These are phyloP conservation scores for Geopemphigus sp. DNA, from an alignment of 1,140 invertebrate genomes.

Conservation along the genomic window DNA sequence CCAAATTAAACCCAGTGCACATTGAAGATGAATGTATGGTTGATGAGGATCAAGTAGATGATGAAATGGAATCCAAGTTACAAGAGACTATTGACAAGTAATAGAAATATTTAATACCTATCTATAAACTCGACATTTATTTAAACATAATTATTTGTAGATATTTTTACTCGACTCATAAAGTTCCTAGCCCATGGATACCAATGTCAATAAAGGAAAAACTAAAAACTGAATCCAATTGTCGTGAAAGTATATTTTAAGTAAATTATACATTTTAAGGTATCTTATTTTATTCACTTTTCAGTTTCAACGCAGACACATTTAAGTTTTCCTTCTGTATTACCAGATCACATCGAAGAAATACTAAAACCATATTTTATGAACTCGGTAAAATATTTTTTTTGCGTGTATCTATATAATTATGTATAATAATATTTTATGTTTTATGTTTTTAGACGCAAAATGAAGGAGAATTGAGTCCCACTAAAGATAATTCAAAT, in stretches of 20 bases:
- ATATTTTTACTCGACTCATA: constrained; percentile 34
- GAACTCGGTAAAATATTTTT: constrained; percentile 28
- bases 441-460: not conserved
- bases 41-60: constrained; percentile 37
- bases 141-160: not conserved
- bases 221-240: not conserved
- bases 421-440: not conserved
- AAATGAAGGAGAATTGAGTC: constrained; percentile 11
- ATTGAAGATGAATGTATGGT: constrained; percentile 50
- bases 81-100: constrained; percentile 51
- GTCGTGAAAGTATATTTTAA: not conserved
- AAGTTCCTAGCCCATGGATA: constrained; percentile 37
- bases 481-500: constrained; percentile 36
- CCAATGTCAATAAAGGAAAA: not conserved
- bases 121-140: not conserved
- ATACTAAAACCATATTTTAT: constrained; percentile 51
- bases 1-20: constrained; percentile 48
- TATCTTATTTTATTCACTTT: not conserved
- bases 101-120: not conserved
- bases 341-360: constrained; percentile 51
- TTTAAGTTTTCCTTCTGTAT: constrained; percentile 47
- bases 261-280: not conserved
- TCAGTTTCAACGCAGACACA: constrained; percentile 50
- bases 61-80: constrained; percentile 48
- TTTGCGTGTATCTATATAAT: not conserved